Base-by-base conservation (phyloP, 1,140 invertebrate species). In the Solenopsis invicta region DNA sequence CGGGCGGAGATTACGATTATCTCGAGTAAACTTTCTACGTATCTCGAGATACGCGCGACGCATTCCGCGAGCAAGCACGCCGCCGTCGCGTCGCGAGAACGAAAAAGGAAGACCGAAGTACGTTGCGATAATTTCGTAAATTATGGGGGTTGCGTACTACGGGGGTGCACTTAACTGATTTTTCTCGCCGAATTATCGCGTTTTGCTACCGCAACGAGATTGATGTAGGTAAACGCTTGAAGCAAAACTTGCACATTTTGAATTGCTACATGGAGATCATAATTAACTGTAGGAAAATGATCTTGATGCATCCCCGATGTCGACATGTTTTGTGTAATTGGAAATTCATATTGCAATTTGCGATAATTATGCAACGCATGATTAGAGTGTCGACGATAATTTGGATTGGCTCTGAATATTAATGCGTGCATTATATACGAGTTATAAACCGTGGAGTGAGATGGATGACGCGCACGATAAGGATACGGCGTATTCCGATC, bases 1-100 rank as follows among this genome's bases (percentile, higher is more conserved):
- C 54, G 29, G 41, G 54, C 67, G 69, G 29, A 84, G 69, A 75
- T 84, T 75, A 62, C 80, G 80, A 84, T 84, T 84, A 84, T 84
- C 69, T 84, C 54, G 56, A 84, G 80, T 75, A 84, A 84, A 84
- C 80, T 84, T 84, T 75, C 69, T 75, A 75, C 56, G 69, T 84
- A 75, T 74, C 54, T 50, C 24, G 80, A 62, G 67, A 29, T 84
- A 84, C 41, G 80, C 80, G 67, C 37, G 80, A 82, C 54, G 54
- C 80, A 61, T 75, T 75, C 59, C 69, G 45, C 69, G 54, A 61
- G 12, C 54, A 6, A 48, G 72, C 67, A 12, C 48, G 54, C 16
- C 9, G 4, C 34, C 64, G 18, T n/a, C 10, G 9, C 37, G 37
- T 16, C 61, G 61, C 48, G 54, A 50, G 24, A 48, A 12, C 3